A percentile compares a stretch with the other conserved stretches of the same genome.
phyloP scores from a whole-genome alignment of 2,113 vertebrate species.

The Centropristis striata region DNA sequence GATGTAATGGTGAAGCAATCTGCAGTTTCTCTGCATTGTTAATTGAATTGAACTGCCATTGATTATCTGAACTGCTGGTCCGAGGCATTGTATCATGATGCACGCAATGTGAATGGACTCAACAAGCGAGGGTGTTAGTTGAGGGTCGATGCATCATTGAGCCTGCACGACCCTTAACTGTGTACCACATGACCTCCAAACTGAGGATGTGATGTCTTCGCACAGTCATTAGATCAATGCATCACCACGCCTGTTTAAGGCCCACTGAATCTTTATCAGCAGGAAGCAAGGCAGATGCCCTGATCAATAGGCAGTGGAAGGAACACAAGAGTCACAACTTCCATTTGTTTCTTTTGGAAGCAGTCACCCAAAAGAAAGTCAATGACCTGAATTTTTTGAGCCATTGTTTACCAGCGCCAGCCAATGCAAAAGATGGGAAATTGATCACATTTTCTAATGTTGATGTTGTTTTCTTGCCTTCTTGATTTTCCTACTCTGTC shows the following conservation, averaged over 20 bases:
- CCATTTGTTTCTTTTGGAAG: constrained; percentile 7
- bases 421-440: neutral
- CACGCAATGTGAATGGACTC: neutral
- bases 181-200: constrained; percentile 26
- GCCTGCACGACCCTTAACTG: constrained; percentile 22
- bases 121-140: constrained; percentile 17
- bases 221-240: constrained; percentile 32
- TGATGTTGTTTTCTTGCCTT: neutral
- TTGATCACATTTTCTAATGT: neutral
- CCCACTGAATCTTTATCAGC: constrained; percentile 33
- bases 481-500: neutral
- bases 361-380: neutral
- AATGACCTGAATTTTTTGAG: neutral
- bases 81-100: neutral
- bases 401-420: neutral
- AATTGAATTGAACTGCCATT: constrained; percentile 40
- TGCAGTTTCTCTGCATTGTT: constrained; percentile 14
- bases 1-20: constrained; percentile 6
- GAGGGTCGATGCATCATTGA: constrained; percentile 45
- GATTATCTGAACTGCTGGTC: constrained; percentile 34
- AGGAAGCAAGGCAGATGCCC: constrained; percentile 19
- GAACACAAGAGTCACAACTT: neutral
- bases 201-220: constrained; percentile 12
- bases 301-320: constrained; percentile 29
- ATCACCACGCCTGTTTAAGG: constrained; percentile 33